Conservation (phyloP, 53 echinoderm and acorn worm genomes). For the Holothuria scabra region DNA sequence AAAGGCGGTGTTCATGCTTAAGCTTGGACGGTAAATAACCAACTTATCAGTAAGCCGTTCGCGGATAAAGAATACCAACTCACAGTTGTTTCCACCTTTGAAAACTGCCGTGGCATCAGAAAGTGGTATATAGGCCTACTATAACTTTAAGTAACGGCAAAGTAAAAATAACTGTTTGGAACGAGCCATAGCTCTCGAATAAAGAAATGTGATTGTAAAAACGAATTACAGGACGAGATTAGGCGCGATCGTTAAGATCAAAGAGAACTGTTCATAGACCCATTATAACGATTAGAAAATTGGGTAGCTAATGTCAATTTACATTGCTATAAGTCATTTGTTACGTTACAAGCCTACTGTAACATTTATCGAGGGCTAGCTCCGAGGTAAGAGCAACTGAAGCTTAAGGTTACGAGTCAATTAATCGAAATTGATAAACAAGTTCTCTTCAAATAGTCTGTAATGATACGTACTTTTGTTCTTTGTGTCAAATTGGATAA, state of each 20-base stretch:
- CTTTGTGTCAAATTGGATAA: no score
- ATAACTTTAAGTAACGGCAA: no score
- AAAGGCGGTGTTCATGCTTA: no score
- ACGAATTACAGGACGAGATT: conserved; percentile 10
- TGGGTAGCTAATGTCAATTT: conserved; percentile 27
- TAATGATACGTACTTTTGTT: no score
- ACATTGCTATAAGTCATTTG: not conserved
- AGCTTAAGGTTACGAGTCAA: conserved; percentile 4
- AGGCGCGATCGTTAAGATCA: not conserved
- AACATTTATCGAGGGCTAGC: not conserved
- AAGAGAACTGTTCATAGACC: not conserved
- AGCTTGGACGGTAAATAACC: no score
- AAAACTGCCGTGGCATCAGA: no score
- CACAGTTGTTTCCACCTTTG: no score
- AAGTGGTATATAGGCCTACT: no score
- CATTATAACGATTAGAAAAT: not conserved
- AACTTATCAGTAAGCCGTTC: no score
- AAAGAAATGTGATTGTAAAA: not conserved
- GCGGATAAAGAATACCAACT: no score
- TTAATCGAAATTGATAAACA: not conserved
- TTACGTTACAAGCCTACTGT: conserved; percentile 1
- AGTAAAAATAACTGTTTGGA: no score
- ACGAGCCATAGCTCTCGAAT: no score
- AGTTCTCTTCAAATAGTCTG: not conserved
- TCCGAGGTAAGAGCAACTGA: conserved; percentile 22